A percentile compares a stretch with the other conserved stretches of the same genome.
Evolutionary conservation across 2,113 vertebrate genomes (phyloP).

Genomic region (Thalassarche chlororhynchos): DNA sequence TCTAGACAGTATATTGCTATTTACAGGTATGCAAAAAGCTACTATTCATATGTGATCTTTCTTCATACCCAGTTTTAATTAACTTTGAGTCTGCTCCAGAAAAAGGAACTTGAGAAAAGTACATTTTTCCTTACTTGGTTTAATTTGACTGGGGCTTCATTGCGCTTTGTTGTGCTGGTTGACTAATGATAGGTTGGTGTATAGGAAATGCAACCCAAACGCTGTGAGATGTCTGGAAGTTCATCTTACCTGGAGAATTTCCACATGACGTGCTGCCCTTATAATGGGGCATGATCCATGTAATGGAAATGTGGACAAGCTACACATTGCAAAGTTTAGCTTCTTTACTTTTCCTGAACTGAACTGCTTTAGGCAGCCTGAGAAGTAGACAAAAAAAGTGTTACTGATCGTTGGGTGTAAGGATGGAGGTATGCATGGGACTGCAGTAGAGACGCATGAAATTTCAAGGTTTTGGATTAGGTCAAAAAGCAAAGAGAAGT

Average conservation of each 20-base stretch:
- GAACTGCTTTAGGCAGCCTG: background rate
- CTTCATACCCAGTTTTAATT: background rate
- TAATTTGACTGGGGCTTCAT: background rate
- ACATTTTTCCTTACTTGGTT: background rate
- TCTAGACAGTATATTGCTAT: background rate
- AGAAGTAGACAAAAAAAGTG: background rate
- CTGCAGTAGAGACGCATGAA: background rate
- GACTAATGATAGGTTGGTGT: background rate
- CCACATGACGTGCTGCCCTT: background rate
- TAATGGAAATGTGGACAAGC: background rate
- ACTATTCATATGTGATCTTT: background rate
- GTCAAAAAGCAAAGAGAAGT: background rate
- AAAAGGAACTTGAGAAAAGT: background rate
- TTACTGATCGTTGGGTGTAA: background rate
- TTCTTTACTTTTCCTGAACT: background rate
- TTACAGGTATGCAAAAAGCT: background rate
- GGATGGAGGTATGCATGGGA: background rate
- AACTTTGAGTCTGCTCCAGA: background rate
- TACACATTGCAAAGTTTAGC: background rate
- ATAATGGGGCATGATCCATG: background rate
- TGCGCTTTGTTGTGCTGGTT: background rate
- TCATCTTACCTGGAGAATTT: background rate
- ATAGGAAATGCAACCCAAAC: background rate
- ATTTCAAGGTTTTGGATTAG: background rate
- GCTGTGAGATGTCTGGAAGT: background rate